These are phyloP conservation scores for Prionace glauca DNA, from an alignment of 2,797 vertebrate species.

Conservation along the genomic window DNA sequence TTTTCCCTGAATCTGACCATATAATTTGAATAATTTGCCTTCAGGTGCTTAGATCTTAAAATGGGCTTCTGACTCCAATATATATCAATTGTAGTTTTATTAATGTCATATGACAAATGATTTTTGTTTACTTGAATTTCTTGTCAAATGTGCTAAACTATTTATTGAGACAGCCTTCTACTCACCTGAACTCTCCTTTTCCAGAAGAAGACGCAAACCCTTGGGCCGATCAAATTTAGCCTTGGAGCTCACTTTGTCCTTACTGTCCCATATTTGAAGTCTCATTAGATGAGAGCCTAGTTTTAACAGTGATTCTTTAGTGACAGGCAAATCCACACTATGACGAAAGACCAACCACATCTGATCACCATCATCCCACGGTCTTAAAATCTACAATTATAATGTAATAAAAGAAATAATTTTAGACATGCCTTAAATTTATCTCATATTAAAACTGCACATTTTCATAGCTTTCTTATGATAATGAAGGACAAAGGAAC, in stretches of 20 bases:
- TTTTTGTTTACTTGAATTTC: background rate
- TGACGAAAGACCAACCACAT: constrained; percentile 72
- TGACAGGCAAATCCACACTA: constrained; percentile 53
- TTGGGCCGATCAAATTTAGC: constrained; percentile 53
- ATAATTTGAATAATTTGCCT: background rate
- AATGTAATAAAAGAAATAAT: background rate
- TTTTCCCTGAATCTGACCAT: background rate
- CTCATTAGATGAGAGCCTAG: constrained; percentile 63
- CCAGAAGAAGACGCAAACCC: constrained; percentile 41
- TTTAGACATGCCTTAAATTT: background rate
- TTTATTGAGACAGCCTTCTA: background rate
- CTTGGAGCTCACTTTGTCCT: constrained; percentile 57
- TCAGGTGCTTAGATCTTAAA: background rate
- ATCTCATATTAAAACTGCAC: background rate
- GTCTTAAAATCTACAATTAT: constrained; percentile 57
- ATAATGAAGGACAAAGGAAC: background rate
- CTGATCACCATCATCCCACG: constrained; percentile 62
- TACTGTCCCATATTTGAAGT: constrained; percentile 63
- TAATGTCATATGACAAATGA: background rate
- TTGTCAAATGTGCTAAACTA: background rate
- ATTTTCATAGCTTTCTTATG: background rate
- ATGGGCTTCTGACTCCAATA: background rate
- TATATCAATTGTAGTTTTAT: background rate
- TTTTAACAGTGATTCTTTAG: constrained; percentile 61
- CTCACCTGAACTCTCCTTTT: constrained; percentile 39